These are phyloP conservation scores for Polypedilum pembai DNA, from an alignment of 1,140 invertebrate species.

Conservation along the genomic window DNA sequence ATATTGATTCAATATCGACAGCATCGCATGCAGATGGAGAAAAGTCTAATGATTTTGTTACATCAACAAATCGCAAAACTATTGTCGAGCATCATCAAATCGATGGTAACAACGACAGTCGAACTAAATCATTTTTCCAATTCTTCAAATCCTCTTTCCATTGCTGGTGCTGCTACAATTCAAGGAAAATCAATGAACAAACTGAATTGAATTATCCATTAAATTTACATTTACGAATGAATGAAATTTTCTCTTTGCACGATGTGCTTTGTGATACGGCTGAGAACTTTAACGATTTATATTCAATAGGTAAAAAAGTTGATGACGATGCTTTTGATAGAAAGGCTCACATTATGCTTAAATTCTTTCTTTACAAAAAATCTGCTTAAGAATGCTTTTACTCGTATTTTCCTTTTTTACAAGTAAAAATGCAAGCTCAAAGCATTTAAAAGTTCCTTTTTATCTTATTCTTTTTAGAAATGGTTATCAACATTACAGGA, in stretches of 20 bases:
- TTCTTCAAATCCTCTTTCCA: background rate
- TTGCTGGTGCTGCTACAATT: background rate
- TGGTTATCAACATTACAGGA: conserved; percentile 41
- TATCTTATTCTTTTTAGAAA: conserved; percentile 32
- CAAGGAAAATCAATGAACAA: conserved; percentile 8
- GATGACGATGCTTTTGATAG: too few relatives aligned
- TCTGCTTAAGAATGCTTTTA: too few relatives aligned
- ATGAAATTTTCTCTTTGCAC: conserved; percentile 29
- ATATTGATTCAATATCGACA: background rate
- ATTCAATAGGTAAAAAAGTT: conserved; percentile 33
- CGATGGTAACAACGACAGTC: background rate
- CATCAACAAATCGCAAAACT: background rate
- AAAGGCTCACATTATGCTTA: too few relatives aligned
- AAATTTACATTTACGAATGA: conserved; percentile 27
- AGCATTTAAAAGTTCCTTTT: background rate
- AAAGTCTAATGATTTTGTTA: conserved; percentile 4
- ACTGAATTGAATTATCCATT: conserved; percentile 27
- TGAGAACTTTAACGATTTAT: conserved; percentile 35
- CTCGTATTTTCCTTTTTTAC: too few relatives aligned
- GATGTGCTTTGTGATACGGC: conserved; percentile 12
- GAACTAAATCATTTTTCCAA: conserved; percentile 1
- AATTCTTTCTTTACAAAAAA: too few relatives aligned
- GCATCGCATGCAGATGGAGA: background rate
- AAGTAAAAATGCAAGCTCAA: too few relatives aligned
- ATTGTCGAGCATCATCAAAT: background rate